Conservation (phyloP, 2,888 invertebrate genomes). For the Euzophera pinguis region DNA sequence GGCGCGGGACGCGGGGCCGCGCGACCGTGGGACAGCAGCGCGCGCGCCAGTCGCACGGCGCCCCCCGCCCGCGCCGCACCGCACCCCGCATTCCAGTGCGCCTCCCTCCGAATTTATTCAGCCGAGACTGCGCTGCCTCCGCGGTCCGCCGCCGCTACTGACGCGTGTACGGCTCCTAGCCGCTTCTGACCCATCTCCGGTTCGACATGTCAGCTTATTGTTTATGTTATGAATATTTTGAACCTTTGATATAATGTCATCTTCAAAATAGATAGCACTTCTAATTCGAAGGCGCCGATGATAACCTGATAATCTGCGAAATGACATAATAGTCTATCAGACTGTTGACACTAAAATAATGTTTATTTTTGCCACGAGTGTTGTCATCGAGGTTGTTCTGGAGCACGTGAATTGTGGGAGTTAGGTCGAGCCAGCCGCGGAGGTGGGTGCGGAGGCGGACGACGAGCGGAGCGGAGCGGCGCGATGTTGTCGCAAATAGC, state of each 20-base stretch:
- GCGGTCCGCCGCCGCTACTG: slow-evolving; percentile 28
- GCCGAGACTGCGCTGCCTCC: slow-evolving; percentile 54
- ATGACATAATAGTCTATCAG: background rate
- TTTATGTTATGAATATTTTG: slow-evolving; percentile 7
- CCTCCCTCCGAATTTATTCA: slow-evolving; percentile 78
- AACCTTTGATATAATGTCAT: slow-evolving; percentile 16
- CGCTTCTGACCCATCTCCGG: background rate
- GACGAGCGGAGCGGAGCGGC: slow-evolving; percentile 24
- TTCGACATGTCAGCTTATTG: slow-evolving; percentile 12
- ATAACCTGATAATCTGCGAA: slow-evolving; percentile 4
- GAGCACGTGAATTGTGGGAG: background rate
- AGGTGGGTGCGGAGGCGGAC: slow-evolving; percentile 23
- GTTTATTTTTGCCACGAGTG: slow-evolving; percentile 11
- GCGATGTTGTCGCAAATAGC: slow-evolving; percentile 65
- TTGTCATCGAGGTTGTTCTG: slow-evolving; percentile 5
- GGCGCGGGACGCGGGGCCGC: slow-evolving; percentile 72
- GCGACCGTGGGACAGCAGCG: slow-evolving; percentile 85
- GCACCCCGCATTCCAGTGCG: slow-evolving; percentile 69
- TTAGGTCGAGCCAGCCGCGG: slow-evolving; percentile 19
- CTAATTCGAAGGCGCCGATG: background rate
- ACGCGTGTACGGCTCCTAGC: slow-evolving; percentile 15
- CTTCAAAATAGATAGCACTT: background rate
- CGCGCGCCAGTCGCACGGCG: slow-evolving; percentile 77
- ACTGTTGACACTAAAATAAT: background rate
- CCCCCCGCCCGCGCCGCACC: slow-evolving; percentile 60